These are phyloP conservation scores for Pipistrellus pygmaeus DNA, from an alignment of 2,797 vertebrate genomes.

Conservation along the genomic window DNA sequence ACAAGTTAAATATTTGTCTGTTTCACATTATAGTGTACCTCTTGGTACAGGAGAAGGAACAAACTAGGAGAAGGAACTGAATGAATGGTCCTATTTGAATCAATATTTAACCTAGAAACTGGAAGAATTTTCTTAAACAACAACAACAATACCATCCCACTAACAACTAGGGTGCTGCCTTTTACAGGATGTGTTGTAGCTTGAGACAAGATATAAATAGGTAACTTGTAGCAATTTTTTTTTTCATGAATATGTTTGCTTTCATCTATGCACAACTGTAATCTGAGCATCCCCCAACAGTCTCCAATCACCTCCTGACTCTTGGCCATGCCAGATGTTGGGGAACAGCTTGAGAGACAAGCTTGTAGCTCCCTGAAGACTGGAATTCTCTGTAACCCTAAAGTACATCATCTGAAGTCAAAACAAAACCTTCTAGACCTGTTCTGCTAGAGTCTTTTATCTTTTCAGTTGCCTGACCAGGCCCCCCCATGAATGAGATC, in stretches of 20 bases:
- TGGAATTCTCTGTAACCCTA: slow-evolving; percentile 65
- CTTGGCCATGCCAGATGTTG: slow-evolving; percentile 68
- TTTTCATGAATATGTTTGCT: background rate
- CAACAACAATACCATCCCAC: background rate
- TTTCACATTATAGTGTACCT: background rate
- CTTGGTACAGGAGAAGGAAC: background rate
- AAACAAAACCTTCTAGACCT: slow-evolving; percentile 70
- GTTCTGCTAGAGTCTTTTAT: slow-evolving; percentile 57
- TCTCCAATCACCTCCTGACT: slow-evolving; percentile 61
- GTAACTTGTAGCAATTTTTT: slow-evolving; percentile 38
- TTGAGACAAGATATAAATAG: background rate
- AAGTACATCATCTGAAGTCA: slow-evolving; percentile 72
- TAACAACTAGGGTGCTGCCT: background rate
- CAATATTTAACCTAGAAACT: slow-evolving; percentile 10
- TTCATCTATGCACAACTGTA: slow-evolving; percentile 61
- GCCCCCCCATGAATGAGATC: background rate
- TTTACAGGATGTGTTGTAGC: background rate
- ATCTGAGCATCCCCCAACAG: slow-evolving; percentile 51
- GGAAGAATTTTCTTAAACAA: background rate
- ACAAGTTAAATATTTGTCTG: background rate
- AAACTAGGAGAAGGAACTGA: background rate
- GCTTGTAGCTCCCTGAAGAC: slow-evolving; percentile 45
- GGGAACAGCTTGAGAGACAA: slow-evolving; percentile 64
- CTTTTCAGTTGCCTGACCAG: slow-evolving; percentile 18
- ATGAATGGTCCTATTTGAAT: background rate